Base-by-base conservation (phyloP, 2,888 invertebrate genomes). In the Sarcophaga subvicina region DNA sequence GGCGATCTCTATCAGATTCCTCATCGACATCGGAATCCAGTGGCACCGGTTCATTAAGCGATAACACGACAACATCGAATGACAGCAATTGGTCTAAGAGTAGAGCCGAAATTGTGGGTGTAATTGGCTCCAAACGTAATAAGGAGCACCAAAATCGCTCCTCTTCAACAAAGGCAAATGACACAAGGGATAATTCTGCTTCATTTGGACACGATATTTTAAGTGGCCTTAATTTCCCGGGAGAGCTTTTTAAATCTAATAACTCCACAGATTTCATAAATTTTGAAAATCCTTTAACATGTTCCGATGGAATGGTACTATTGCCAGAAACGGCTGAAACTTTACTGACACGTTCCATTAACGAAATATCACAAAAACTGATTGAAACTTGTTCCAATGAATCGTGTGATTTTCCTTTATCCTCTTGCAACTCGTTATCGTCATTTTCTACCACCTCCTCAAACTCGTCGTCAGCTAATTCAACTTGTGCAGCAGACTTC, bases 311-410 rank as follows among this genome's bases (percentile, higher is more conserved):
- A 81, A 70, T 85, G 72, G 47, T 89, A 64, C 70, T 90, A 69
- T 84, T 89, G 80, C 84, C 87, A 66, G 84, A 88, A 85, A 90
- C 91, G 22, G 91, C 91, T 2, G 91, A 93, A 86, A 91, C 93
- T n/a, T 88, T 93, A 71, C 89, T 93, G 27, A 92, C 92, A 69
- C 93, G 92, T 88, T 93, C 93, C 83, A 93, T 93, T 83, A 93
- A 93, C 87, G 93, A 93, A 90, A 93, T 93, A 88, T 93, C 93
- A 45, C 92, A 92, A 82, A 93, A 93, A 90, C 90, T 93, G 70
- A 93, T 93, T 90, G 93, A 93, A 90, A 93, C 93, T n/a, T 92
- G 93, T 71, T 92, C 91, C 69, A 92, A 91, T 78, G 91, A 91
- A 88, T 63, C 85, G 60, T 72, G 37, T 3, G 87, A 80, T 25